These are phyloP conservation scores for Zosterops lateralis DNA, from an alignment of 2,113 vertebrate species.

Conservation along the genomic window DNA sequence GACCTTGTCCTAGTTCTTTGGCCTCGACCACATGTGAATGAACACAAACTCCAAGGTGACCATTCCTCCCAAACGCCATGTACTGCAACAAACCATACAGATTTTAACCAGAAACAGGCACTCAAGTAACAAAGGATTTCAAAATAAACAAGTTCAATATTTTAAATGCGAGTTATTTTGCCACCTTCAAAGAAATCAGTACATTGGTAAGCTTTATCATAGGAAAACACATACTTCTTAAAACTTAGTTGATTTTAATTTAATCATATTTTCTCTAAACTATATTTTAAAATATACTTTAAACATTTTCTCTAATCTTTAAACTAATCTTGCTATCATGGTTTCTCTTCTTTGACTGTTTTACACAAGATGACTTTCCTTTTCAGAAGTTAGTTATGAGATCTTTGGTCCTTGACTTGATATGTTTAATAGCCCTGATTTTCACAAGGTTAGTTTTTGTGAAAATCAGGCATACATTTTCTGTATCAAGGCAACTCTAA, in stretches of 20 bases:
- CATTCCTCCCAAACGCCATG: conserved; percentile 99
- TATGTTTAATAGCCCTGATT: background rate
- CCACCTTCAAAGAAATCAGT: background rate
- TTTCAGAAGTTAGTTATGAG: background rate
- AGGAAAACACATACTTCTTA: background rate
- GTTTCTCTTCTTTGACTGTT: background rate
- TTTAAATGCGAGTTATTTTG: background rate
- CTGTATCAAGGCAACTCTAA: background rate
- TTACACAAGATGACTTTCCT: background rate
- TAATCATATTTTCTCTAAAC: background rate
- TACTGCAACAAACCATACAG: conserved; percentile 91
- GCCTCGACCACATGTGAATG: conserved; percentile 97
- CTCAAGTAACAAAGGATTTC: background rate
- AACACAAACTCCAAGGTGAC: conserved; percentile 99
- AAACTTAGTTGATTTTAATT: background rate
- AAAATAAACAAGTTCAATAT: conserved; percentile 18
- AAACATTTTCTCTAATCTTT: background rate
- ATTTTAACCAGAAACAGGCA: conserved; percentile 73
- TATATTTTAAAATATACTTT: background rate
- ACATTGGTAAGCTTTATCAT: background rate
- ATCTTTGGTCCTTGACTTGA: background rate
- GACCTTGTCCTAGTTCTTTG: conserved; percentile 96
- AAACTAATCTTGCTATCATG: background rate
- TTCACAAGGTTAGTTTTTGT: background rate
- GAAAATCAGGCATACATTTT: background rate